Base-by-base conservation (phyloP, 2,888 invertebrate genomes). In the Argynnis bischoffii region DNA sequence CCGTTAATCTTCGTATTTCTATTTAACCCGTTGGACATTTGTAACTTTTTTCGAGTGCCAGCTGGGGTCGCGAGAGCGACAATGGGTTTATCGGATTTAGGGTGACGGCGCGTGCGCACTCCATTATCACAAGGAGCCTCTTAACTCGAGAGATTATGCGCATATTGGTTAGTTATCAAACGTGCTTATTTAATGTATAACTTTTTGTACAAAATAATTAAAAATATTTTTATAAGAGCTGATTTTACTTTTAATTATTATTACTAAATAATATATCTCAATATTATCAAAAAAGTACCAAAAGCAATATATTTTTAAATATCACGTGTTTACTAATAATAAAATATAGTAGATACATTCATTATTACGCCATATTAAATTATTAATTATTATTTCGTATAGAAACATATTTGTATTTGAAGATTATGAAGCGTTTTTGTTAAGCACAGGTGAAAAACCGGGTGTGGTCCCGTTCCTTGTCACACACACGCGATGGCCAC, bases 61-160 rank as follows among this genome's bases (percentile, higher is more conserved):
- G 87, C 89, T 87, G 89, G 88, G 73, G 77, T 76, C 69, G 72
- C 70, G 72, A 77, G 80, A 80, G 81, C 80, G 81, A 88, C 88
- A 91, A 89, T 87, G 74, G 87, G 81, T 74, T 88, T 87, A 87
- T 77, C 73, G 82, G 86, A 84, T 84, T 84, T 81, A 77, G 74
- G 69, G 72, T 64, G 71, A 67, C 78, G 77, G 79, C 79, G 83
- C 82, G 81, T 79, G 74, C 72, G 84, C 83, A 82, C 87, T 89
- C 87, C 79, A 90, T 91, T 90, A 90, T 87, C 83, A 87, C 82
- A 85, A 90, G 90, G 79, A 81, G 82, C 79, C 79, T 81, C 86
- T 86, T 82, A 79, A 80, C 78, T 78, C 75, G 69, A 76, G 80
- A 85, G 50, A 84, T 79, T 72, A 88, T 89, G 86, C 85, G 88